Evolutionary conservation across 2,797 vertebrate species (phyloP).

Genomic region (Adelosebastes latens): DNA sequence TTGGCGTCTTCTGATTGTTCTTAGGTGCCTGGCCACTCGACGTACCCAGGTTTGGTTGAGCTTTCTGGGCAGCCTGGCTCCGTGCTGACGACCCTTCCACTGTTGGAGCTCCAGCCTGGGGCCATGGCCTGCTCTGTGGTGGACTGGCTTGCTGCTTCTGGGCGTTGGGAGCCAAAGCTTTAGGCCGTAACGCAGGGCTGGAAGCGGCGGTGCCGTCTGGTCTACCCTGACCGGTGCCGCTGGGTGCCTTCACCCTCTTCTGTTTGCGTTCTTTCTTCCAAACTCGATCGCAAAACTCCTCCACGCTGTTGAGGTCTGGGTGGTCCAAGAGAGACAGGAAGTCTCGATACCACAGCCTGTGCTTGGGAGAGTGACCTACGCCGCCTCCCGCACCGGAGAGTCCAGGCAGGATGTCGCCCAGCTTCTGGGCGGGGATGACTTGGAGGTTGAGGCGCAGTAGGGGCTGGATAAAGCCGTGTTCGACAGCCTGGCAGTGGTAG

Average conservation of each 20-base stretch:
- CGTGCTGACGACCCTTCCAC: conserved; percentile 40
- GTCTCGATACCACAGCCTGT: conserved; percentile 97
- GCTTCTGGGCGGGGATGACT: conserved; percentile 91
- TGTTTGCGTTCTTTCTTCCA: conserved; percentile 98
- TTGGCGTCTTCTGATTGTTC: conserved; percentile 70
- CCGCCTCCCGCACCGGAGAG: conserved; percentile 79
- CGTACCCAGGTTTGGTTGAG: conserved; percentile 42
- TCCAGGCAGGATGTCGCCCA: conserved; percentile 93
- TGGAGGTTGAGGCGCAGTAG: conserved; percentile 95
- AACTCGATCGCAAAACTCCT: conserved; percentile 98
- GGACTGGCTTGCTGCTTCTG: conserved; percentile 75
- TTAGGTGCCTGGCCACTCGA: conserved; percentile 54
- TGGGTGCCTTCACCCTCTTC: conserved; percentile 85
- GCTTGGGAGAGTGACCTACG: conserved; percentile 87
- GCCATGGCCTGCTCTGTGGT: conserved; percentile 62
- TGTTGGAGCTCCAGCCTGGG: conserved; percentile 52
- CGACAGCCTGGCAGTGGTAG: conserved; percentile 95
- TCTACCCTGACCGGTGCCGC: conserved; percentile 44
- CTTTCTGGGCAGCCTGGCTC: conserved; percentile 59
- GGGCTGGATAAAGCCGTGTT: conserved; percentile 97
- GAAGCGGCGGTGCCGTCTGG: conserved; percentile 23
- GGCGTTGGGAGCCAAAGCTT: conserved; percentile 59
- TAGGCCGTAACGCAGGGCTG: conserved; percentile 47
- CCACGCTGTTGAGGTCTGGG: conserved; percentile 96
- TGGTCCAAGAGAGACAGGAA: conserved; percentile 97